Evolutionary conservation across 2,888 invertebrate genomes (phyloP).

Genomic region (Eupithecia abbreviata): DNA sequence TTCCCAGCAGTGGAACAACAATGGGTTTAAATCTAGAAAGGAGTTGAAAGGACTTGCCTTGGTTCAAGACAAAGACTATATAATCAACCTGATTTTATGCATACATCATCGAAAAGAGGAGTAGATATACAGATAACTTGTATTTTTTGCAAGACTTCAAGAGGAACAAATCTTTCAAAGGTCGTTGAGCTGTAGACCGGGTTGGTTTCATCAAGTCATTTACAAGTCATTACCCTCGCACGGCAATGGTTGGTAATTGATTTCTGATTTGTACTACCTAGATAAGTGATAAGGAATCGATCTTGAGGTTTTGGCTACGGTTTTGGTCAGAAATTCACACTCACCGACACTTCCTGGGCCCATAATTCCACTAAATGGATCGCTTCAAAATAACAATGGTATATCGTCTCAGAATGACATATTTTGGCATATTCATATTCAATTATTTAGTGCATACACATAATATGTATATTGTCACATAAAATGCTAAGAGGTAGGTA

Average conservation of each 20-base stretch:
- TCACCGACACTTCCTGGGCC: too few species aligned
- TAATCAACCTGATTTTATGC: background rate
- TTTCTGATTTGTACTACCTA: constrained; percentile 1
- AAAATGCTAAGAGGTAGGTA: too few species aligned
- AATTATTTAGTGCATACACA: too few species aligned
- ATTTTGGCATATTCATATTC: too few species aligned
- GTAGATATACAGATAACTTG: background rate
- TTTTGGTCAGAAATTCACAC: background rate
- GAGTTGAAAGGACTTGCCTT: background rate
- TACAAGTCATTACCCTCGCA: constrained; percentile 17
- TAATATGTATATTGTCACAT: too few species aligned
- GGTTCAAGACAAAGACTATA: background rate
- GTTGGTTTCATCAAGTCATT: constrained; percentile 15
- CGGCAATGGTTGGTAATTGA: constrained; percentile 7
- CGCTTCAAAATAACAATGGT: too few species aligned
- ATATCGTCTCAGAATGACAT: too few species aligned
- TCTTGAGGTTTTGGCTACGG: background rate
- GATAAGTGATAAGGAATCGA: constrained; percentile 5
- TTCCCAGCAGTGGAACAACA: background rate
- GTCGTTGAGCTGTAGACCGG: constrained; percentile 17
- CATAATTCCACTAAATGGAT: too few species aligned
- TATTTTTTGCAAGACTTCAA: background rate
- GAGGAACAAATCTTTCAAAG: constrained; percentile 10
- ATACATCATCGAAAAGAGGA: background rate
- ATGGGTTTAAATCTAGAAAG: background rate